Conservation (phyloP, 2,797 vertebrate genomes). For the Tokudaia tokunoshimensis region DNA sequence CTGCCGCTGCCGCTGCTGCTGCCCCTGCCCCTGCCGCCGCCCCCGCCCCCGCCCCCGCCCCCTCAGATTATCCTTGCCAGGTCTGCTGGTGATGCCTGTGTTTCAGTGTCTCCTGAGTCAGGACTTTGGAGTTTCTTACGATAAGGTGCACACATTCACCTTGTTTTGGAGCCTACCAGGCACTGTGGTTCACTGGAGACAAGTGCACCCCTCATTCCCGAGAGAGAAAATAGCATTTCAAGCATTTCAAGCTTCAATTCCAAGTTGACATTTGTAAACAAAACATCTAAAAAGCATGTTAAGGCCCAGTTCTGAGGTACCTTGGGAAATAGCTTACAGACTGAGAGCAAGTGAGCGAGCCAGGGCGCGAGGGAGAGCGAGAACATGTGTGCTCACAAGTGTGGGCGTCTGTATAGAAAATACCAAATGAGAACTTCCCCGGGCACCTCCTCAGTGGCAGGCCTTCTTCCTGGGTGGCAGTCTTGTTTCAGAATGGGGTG, state of each 20-base stretch:
- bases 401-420: background rate
- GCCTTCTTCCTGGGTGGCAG: accelerated
- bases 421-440: background rate
- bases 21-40: accelerated
- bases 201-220: background rate
- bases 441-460: accelerated
- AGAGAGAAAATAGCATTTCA: background rate
- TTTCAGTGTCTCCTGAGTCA: background rate
- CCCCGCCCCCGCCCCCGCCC: no score
- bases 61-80: no score
- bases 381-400: background rate
- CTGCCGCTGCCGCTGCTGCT: no score
- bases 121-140: background rate
- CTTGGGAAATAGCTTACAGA: background rate
- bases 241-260: background rate
- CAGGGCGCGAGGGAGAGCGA: background rate
- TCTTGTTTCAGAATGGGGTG: background rate
- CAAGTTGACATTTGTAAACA: background rate
- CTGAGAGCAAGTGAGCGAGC: no score
- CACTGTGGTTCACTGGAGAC: background rate
- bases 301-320: background rate
- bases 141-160: background rate
- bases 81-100: accelerated
- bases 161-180: accelerated
- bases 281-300: background rate